A percentile compares a stretch with the other conserved stretches of the same genome.
phyloP scores from a whole-genome alignment of 2,888 invertebrate genomes.

The Dryobota labecula region DNA sequence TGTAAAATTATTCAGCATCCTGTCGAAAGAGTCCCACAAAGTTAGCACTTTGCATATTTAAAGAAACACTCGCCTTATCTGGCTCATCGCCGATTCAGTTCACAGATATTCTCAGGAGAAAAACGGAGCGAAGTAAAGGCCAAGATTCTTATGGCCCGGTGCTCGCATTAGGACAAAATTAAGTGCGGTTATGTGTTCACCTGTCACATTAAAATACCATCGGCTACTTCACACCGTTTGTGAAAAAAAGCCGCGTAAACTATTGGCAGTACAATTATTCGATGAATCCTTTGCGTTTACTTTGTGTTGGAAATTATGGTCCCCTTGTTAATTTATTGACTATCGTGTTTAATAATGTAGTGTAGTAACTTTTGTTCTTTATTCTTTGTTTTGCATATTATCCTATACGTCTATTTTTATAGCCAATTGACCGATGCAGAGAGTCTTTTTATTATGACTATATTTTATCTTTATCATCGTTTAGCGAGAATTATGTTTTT shows the following conservation, averaged over 20 bases:
- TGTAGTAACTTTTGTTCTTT: slow-evolving; percentile 46
- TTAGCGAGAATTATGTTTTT: slow-evolving; percentile 11
- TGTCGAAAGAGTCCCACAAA: slow-evolving; percentile 86
- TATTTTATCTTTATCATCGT: slow-evolving; percentile 24
- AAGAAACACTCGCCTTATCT: slow-evolving; percentile 88
- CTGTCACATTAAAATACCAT: slow-evolving; percentile 89
- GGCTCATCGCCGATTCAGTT: slow-evolving; percentile 87
- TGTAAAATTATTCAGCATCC: slow-evolving; percentile 89
- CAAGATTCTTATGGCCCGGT: slow-evolving; percentile 81
- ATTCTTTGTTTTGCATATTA: slow-evolving; percentile 36
- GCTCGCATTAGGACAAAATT: slow-evolving; percentile 89
- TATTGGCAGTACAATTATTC: slow-evolving; percentile 85
- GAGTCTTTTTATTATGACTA: slow-evolving; percentile 17
- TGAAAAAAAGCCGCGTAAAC: slow-evolving; percentile 79
- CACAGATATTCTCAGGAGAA: slow-evolving; percentile 84
- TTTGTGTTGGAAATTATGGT: slow-evolving; percentile 73
- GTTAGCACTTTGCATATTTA: slow-evolving; percentile 90
- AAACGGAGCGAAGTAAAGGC: slow-evolving; percentile 80
- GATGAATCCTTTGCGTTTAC: slow-evolving; percentile 78
- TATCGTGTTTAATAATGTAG: slow-evolving; percentile 46
- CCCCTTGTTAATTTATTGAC: slow-evolving; percentile 74
- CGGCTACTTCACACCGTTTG: slow-evolving; percentile 81
- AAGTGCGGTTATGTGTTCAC: slow-evolving; percentile 89
- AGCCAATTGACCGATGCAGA: slow-evolving; percentile 17
- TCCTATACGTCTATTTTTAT: slow-evolving; percentile 40